A percentile compares a stretch with the other conserved stretches of the same genome.
Conservation (phyloP, 1,140 invertebrate species). For the Drosophila pseudoananassae region DNA sequence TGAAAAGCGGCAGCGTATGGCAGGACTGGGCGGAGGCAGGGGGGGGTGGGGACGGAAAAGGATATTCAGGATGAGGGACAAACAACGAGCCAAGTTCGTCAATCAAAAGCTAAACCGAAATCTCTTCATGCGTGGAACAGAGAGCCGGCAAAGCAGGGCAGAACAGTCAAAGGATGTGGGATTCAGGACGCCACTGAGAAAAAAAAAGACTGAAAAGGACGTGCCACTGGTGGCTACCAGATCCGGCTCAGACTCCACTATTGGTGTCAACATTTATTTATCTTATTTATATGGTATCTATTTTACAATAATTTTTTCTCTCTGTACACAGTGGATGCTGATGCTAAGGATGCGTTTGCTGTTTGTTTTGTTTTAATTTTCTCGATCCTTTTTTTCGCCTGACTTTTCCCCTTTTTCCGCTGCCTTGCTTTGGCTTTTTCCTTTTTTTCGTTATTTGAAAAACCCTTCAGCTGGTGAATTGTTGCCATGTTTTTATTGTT, state of each 20-base stretch:
- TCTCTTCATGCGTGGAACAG: constrained; percentile 74
- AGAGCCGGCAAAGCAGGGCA: constrained; percentile 31
- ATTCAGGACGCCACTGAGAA: constrained; percentile 15
- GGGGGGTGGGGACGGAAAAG: not conserved
- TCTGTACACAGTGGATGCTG: constrained; percentile 21
- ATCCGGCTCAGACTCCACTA: no score
- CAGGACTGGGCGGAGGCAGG: constrained; percentile 1
- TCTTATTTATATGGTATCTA: not conserved
- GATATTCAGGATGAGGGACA: constrained; percentile 38
- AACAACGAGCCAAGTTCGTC: constrained; percentile 73
- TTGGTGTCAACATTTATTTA: no score
- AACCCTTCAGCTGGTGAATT: constrained; percentile 83
- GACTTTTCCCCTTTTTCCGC: constrained; percentile 52
- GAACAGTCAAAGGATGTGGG: constrained; percentile 62
- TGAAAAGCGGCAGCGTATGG: constrained; percentile 68
- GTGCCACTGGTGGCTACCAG: no score
- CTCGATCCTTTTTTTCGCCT: constrained; percentile 61
- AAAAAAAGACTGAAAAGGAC: not conserved
- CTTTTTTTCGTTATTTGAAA: constrained; percentile 81
- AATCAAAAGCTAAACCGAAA: constrained; percentile 82
- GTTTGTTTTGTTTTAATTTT: constrained; percentile 84
- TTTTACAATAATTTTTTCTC: not conserved
- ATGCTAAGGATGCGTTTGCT: constrained; percentile 64
- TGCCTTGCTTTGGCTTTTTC: constrained; percentile 41
- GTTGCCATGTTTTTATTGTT: constrained; percentile 83